Conservation (phyloP, 2,888 invertebrate genomes). For the Brenthis daphne region DNA sequence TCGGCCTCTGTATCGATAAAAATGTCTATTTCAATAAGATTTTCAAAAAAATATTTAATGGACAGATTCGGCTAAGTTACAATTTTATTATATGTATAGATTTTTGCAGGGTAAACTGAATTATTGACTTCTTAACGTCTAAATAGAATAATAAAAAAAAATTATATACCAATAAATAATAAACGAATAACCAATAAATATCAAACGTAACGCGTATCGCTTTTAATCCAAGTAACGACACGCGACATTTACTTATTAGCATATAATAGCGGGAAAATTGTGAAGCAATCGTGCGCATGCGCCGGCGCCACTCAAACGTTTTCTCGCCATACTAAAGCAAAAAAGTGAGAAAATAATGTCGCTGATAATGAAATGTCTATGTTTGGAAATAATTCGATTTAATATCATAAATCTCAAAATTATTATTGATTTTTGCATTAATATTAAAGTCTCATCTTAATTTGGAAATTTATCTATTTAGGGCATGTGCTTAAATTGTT, state of each 20-base stretch:
- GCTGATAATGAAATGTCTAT: neutral
- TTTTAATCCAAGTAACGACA: slow-evolving; percentile 17
- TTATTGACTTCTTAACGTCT: too few species aligned
- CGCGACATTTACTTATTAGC: slow-evolving; percentile 30
- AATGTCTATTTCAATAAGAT: too few species aligned
- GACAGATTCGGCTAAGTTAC: too few species aligned
- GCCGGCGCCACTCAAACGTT: slow-evolving; percentile 12
- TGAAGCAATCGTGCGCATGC: slow-evolving; percentile 7
- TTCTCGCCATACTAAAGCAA: slow-evolving; percentile 13
- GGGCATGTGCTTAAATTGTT: too few species aligned
- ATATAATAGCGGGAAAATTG: slow-evolving; percentile 36
- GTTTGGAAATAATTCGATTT: neutral
- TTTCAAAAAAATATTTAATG: too few species aligned
- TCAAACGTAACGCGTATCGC: neutral
- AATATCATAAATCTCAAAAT: too few species aligned
- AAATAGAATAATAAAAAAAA: neutral
- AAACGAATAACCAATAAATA: neutral
- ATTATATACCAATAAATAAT: neutral
- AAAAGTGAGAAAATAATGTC: slow-evolving; percentile 16
- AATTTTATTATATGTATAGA: too few species aligned
- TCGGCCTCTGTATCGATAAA: too few species aligned
- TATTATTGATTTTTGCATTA: too few species aligned
- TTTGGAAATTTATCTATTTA: too few species aligned
- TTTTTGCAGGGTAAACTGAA: too few species aligned
- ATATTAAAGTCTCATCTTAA: too few species aligned